phyloP scores from a whole-genome alignment of 2,888 invertebrate species.

The Podabrus alpinus region DNA sequence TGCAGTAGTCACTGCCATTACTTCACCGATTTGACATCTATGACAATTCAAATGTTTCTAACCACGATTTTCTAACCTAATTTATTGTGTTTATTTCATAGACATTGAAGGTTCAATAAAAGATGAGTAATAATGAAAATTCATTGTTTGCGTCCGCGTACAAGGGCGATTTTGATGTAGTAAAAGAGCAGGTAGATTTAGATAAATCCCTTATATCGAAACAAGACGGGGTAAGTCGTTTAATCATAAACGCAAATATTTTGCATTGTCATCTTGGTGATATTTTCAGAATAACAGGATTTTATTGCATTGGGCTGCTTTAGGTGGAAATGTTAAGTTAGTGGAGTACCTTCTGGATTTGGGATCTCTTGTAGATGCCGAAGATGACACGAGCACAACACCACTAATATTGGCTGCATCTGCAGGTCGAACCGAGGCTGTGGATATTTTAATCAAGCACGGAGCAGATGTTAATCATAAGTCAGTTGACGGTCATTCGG shows the following conservation, averaged over 20 bases:
- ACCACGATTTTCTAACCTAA: neutral
- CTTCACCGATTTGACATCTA: too few relatives aligned
- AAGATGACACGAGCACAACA: constrained; percentile 77
- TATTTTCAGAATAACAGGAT: constrained; percentile 68
- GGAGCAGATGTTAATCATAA: constrained; percentile 76
- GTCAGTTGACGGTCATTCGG: constrained; percentile 75
- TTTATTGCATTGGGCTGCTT: constrained; percentile 79
- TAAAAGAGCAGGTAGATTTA: constrained; percentile 66
- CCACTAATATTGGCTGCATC: constrained; percentile 81
- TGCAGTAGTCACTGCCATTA: too few relatives aligned
- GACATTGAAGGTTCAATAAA: too few relatives aligned
- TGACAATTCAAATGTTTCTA: neutral
- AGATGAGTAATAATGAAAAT: neutral
- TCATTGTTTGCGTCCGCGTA: constrained; percentile 68
- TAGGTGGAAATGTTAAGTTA: constrained; percentile 76
- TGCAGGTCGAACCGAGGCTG: constrained; percentile 73
- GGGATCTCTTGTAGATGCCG: constrained; percentile 69
- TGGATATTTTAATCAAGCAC: constrained; percentile 66
- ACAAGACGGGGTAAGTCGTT: constrained; percentile 58
- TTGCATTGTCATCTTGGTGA: neutral
- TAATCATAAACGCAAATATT: neutral
- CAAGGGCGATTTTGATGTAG: constrained; percentile 70
- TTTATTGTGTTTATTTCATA: neutral
- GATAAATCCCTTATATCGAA: constrained; percentile 58
- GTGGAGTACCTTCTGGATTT: constrained; percentile 70